These are phyloP conservation scores for Pantherophis guttatus DNA, from an alignment of 2,113 vertebrate genomes.

Conservation along the genomic window DNA sequence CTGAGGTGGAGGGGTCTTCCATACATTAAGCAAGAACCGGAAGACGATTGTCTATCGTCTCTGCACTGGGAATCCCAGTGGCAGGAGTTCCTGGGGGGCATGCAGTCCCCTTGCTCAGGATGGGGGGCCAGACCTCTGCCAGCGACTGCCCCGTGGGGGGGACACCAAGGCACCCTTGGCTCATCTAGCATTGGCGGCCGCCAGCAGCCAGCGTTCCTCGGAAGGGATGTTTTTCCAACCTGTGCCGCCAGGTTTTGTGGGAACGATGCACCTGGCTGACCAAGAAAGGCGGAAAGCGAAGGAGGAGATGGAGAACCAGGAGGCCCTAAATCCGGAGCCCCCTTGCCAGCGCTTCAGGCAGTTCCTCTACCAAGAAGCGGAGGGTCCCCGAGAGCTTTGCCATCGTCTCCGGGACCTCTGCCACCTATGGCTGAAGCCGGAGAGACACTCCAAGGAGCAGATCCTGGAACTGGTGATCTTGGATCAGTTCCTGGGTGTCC, in stretches of 20 bases:
- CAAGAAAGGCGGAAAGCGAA: not conserved
- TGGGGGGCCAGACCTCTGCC: not conserved
- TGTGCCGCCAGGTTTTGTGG: not conserved
- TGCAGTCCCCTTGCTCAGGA: not conserved
- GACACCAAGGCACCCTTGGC: not conserved
- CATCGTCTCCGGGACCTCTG: constrained; percentile 65
- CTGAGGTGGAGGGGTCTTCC: not conserved
- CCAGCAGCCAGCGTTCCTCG: not conserved
- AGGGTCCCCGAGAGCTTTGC: constrained; percentile 63
- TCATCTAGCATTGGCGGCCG: not conserved
- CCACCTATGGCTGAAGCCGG: constrained; percentile 65
- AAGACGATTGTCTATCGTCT: not conserved
- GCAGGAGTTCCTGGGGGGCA: constrained; percentile 15
- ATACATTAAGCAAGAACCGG: constrained; percentile 13
- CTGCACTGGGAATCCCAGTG: constrained; percentile 22
- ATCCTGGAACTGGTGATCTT: constrained; percentile 63
- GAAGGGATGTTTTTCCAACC: not conserved
- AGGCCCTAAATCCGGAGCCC: constrained; percentile 37
- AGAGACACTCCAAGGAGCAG: constrained; percentile 60
- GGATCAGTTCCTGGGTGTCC: constrained; percentile 63
- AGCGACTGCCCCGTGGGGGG: not conserved
- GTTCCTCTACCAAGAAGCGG: constrained; percentile 64
- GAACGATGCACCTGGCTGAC: not conserved
- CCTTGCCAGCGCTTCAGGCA: constrained; percentile 59
- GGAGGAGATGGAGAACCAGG: constrained; percentile 39